Evolutionary conservation across 2,113 vertebrate genomes (phyloP), one percentile per base, ranked within the genome.

Genomic region (Trichomycterus rosablanca): DNA sequence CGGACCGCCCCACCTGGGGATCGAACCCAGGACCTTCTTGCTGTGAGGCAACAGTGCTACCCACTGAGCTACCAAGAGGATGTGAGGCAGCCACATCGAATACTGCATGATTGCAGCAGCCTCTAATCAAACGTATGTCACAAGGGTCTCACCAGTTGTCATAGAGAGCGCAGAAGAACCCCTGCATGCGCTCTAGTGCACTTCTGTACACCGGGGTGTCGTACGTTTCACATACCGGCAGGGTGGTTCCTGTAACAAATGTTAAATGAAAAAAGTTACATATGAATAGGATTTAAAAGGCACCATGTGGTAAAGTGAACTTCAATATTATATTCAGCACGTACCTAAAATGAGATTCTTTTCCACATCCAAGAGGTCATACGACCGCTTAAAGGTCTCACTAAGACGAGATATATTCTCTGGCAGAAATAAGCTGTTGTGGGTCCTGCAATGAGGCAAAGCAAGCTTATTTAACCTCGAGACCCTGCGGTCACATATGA

Each of bases 91-190:
- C n/a, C n/a, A n/a, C n/a, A n/a, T n/a, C n/a, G n/a, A n/a, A n/a
- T n/a, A n/a, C n/a, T n/a, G n/a, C n/a, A n/a, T n/a, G n/a, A n/a
- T n/a, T n/a, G n/a, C n/a, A n/a, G n/a, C n/a, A n/a, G n/a, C n/a
- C n/a, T n/a, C n/a, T n/a, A n/a, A n/a, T n/a, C n/a, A n/a, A n/a
- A n/a, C n/a, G n/a, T n/a, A n/a, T n/a, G n/a, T n/a, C n/a, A n/a
- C n/a, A n/a, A n/a, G 39, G n/a, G 19, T 45, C 86, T 90, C 79
- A 98, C 95, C 94, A 95, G 84, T 91, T 93, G 61, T 98, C 93
- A 23, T 91, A 94, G n/a, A 94, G 78, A 1, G 89, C 89, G 65
- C 78, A 83, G 61, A 97, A 93, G 86, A 97, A 98, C 35, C 90
- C 88, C 78, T 98, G 95, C 91, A 97, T 95, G 63, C 93, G 90